Conservation (phyloP, 30 jellyfish, hydroid and myxozoan species). For the Catostylus mosaicus region DNA sequence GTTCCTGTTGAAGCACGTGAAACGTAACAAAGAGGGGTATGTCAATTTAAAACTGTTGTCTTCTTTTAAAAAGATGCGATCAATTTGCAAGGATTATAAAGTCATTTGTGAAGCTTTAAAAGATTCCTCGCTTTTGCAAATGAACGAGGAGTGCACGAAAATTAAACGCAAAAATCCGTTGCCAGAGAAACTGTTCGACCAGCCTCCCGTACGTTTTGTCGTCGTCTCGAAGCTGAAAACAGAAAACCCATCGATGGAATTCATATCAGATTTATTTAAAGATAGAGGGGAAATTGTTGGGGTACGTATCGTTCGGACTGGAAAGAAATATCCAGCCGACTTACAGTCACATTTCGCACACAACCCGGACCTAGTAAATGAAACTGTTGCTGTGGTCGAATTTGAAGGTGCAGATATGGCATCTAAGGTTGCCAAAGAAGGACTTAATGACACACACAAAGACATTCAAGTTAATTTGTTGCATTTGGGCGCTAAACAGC, state of each 20-base stretch:
- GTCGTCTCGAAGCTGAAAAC: slow-evolving; percentile 89
- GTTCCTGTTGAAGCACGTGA: slow-evolving; percentile 94
- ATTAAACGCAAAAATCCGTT: slow-evolving; percentile 77
- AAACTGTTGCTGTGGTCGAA: slow-evolving; percentile 93
- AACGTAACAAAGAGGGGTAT: slow-evolving; percentile 95
- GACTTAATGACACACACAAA: slow-evolving; percentile 51
- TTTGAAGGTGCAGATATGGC: slow-evolving; percentile 93
- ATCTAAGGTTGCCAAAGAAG: slow-evolving; percentile 55
- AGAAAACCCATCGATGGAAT: slow-evolving; percentile 94
- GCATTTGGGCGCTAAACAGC: slow-evolving; percentile 91
- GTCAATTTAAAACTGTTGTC: slow-evolving; percentile 91
- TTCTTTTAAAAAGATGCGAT: slow-evolving; percentile 89
- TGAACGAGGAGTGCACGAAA: slow-evolving; percentile 89
- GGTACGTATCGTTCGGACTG: slow-evolving; percentile 85
- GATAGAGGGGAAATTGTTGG: slow-evolving; percentile 81
- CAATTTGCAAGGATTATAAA: slow-evolving; percentile 82
- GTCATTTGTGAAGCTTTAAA: slow-evolving; percentile 91
- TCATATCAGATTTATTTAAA: slow-evolving; percentile 78
- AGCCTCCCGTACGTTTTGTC: slow-evolving; percentile 87
- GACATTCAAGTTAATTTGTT: slow-evolving; percentile 60
- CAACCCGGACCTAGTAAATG: slow-evolving; percentile 82
- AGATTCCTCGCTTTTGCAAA: slow-evolving; percentile 62
- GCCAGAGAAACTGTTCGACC: slow-evolving; percentile 91
- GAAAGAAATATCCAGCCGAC: slow-evolving; percentile 91
- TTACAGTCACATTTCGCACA: slow-evolving; percentile 95